Conservation (phyloP, 2,797 vertebrate genomes). For the Typhlichthys subterraneus region DNA sequence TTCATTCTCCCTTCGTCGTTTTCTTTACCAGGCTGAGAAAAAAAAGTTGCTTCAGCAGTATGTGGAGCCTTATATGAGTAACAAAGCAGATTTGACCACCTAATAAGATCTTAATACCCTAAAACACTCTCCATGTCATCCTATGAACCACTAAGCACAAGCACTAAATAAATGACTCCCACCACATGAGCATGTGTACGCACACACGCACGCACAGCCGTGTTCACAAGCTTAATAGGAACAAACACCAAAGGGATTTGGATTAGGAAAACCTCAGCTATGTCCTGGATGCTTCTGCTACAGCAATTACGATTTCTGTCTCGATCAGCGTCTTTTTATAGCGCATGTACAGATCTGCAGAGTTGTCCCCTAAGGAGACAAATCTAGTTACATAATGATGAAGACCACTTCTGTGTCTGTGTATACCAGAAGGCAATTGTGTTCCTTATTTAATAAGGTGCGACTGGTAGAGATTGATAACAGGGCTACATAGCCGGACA, state of each 20-base stretch:
- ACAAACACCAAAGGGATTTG: conserved; percentile 20
- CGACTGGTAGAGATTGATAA: conserved; percentile 71
- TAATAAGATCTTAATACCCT: conserved; percentile 46
- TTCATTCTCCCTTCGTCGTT: conserved; percentile 12
- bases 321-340: conserved; percentile 28
- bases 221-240: conserved; percentile 4
- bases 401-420: conserved; percentile 34
- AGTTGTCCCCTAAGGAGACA: conserved; percentile 31
- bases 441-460: conserved; percentile 72
- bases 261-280: conserved; percentile 23
- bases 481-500: conserved; percentile 56
- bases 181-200: not conserved
- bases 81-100: conserved; percentile 46
- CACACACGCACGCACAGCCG: conserved; percentile 6
- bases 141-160: conserved; percentile 44
- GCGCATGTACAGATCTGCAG: conserved; percentile 28
- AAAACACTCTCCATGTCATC: conserved; percentile 26
- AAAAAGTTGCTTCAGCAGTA: not conserved
- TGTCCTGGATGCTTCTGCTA: conserved; percentile 20
- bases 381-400: conserved; percentile 44
- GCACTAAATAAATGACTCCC: conserved; percentile 22
- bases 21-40: conserved; percentile 11
- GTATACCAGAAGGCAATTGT: conserved; percentile 56
- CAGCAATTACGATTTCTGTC: conserved; percentile 18
- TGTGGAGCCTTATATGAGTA: conserved; percentile 17